Evolutionary conservation across 2,113 vertebrate species (phyloP).

Genomic region (Hyaena hyaena): DNA sequence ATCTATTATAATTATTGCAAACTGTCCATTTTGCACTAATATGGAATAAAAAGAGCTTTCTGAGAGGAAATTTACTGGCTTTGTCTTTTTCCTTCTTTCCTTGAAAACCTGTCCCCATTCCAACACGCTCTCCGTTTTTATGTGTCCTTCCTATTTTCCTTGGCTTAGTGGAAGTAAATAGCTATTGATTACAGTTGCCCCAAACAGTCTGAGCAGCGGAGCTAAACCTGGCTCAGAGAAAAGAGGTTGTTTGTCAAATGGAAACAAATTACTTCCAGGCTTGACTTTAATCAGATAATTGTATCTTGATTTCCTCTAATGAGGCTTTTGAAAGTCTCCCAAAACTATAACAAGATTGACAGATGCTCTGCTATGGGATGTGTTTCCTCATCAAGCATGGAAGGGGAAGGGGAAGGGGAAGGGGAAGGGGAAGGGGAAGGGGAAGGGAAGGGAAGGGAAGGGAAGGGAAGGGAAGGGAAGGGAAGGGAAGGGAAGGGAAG

Average conservation of each 20-base stretch:
- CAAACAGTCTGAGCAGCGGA: neutral
- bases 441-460: too few species aligned
- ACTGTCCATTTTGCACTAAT: neutral
- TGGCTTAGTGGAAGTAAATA: neutral
- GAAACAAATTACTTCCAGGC: constrained; percentile 31
- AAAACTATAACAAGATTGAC: neutral
- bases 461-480: neutral
- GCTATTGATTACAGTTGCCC: neutral
- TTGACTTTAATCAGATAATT: constrained; percentile 50
- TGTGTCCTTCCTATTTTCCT: neutral
- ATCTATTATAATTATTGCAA: neutral
- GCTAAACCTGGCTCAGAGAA: neutral
- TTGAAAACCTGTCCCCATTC: neutral
- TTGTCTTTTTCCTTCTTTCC: neutral
- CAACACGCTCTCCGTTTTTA: neutral
- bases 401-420: neutral
- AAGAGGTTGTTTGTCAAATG: neutral
- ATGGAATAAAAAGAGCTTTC: neutral
- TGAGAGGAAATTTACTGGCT: neutral
- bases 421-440: too few species aligned
- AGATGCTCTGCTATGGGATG: neutral
- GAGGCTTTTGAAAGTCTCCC: constrained; percentile 12
- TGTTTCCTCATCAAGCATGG: neutral
- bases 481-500: rapidly evolving
- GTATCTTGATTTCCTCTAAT: constrained; percentile 27